These are phyloP conservation scores for Iguana delicatissima DNA, from an alignment of 2,797 vertebrate genomes.

Conservation along the genomic window DNA sequence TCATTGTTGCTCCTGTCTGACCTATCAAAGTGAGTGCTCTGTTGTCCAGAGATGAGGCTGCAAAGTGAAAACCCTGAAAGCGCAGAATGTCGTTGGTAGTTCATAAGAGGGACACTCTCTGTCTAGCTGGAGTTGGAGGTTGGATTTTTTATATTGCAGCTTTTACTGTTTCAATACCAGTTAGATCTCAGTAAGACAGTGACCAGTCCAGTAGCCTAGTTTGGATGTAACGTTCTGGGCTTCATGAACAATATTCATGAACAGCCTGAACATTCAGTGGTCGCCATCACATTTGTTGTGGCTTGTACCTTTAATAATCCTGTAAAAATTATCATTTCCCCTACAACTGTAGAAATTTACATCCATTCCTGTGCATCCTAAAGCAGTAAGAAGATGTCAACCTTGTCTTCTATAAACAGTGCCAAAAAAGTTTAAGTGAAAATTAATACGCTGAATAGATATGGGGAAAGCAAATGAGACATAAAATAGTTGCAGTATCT, in stretches of 20 bases:
- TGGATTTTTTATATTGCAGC: background rate
- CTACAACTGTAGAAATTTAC: background rate
- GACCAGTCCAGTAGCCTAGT: background rate
- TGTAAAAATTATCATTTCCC: background rate
- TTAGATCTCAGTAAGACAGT: background rate
- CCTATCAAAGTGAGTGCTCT: background rate
- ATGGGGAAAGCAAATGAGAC: background rate
- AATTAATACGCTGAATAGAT: background rate
- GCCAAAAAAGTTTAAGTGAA: slow-evolving; percentile 1
- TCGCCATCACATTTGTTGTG: too few species aligned
- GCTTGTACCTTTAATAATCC: too few species aligned
- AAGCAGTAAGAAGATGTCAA: background rate
- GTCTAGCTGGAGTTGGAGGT: background rate
- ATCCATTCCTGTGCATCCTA: background rate
- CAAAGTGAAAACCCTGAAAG: background rate
- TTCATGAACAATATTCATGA: background rate
- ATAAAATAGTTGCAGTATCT: background rate
- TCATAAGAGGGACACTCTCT: background rate
- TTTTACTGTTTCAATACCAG: background rate
- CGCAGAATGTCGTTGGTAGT: background rate
- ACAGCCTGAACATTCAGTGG: background rate
- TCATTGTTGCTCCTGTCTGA: background rate
- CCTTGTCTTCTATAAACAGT: background rate
- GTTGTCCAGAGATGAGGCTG: background rate
- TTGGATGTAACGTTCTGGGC: background rate